A percentile compares a stretch with the other conserved stretches of the same genome.
Conservation (phyloP, 2,797 vertebrate genomes). For the Pantherophis alleghaniensis region DNA sequence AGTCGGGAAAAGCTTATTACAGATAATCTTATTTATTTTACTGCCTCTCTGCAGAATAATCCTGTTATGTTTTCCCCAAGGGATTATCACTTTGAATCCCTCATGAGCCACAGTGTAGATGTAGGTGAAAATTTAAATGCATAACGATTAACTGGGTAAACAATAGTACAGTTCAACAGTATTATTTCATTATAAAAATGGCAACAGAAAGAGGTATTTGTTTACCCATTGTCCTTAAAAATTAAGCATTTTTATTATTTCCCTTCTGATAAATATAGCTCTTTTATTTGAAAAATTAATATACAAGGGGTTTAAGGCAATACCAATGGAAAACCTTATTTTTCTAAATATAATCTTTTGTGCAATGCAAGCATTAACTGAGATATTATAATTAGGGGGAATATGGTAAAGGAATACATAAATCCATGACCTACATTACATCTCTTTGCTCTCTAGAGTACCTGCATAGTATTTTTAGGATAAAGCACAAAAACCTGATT, state of each 20-base stretch:
- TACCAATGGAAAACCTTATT: neutral
- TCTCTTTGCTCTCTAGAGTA: neutral
- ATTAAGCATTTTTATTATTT: neutral
- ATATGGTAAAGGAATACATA: neutral
- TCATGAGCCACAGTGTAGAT: slow-evolving; percentile 15
- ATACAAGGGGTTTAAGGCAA: too few relatives aligned
- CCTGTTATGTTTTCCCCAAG: slow-evolving; percentile 62
- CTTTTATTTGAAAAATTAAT: too few relatives aligned
- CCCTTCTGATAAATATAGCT: too few relatives aligned
- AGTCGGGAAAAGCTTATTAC: slow-evolving; percentile 59
- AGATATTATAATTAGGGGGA: neutral
- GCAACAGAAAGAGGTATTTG: slow-evolving; percentile 1
- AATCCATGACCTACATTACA: neutral
- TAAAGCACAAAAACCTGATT: neutral
- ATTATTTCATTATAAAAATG: slow-evolving; percentile 4
- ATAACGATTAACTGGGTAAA: neutral
- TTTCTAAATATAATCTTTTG: neutral
- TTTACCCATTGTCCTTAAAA: neutral
- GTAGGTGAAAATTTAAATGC: slow-evolving; percentile 16
- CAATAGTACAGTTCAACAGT: neutral
- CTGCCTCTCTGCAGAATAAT: slow-evolving; percentile 55
- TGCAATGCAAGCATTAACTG: neutral
- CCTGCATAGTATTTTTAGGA: neutral
- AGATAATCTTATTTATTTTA: slow-evolving; percentile 66
- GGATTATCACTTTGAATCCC: slow-evolving; percentile 65